Percentiles rank a stretch among this genome's conserved stretches.
Evolutionary conservation across 2,888 invertebrate species (phyloP).

Genomic region (Anodontia alba): DNA sequence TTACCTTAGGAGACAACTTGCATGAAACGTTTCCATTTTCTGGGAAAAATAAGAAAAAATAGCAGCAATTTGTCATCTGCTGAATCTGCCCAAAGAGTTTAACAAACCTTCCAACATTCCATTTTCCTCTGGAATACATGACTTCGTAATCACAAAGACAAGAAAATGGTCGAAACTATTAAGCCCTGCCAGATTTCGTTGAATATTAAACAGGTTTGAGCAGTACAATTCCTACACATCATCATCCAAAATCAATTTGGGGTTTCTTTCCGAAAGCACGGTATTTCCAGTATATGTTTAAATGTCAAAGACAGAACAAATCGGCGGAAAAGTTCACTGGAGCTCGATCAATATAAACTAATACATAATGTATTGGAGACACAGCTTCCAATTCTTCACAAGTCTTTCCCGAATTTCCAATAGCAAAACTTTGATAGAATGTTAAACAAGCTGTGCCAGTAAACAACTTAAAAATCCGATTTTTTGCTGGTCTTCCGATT

Average conservation of each 20-base stretch:
- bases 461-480: too few relatives aligned
- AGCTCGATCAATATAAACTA: too few relatives aligned
- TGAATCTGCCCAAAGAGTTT: neutral
- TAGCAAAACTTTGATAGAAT: too few relatives aligned
- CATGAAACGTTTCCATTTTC: too few relatives aligned
- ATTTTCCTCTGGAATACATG: conserved; percentile 43
- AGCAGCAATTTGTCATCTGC: neutral
- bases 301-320: neutral
- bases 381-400: neutral
- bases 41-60: too few relatives aligned
- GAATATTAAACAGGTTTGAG: conserved; percentile 15
- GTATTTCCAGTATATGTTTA: neutral
- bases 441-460: too few relatives aligned
- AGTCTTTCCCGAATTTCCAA: neutral
- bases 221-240: conserved; percentile 1
- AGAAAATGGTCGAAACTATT: conserved; percentile 39
- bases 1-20: too few relatives aligned
- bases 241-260: conserved; percentile 24
- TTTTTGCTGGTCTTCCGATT: too few relatives aligned
- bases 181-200: conserved; percentile 55
- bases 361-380: too few relatives aligned
- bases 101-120: neutral
- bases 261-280: neutral
- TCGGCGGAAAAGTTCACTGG: too few relatives aligned
- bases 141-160: conserved; percentile 50